phyloP scores from a whole-genome alignment of 2,888 invertebrate species.

The Orthosia incerta region DNA sequence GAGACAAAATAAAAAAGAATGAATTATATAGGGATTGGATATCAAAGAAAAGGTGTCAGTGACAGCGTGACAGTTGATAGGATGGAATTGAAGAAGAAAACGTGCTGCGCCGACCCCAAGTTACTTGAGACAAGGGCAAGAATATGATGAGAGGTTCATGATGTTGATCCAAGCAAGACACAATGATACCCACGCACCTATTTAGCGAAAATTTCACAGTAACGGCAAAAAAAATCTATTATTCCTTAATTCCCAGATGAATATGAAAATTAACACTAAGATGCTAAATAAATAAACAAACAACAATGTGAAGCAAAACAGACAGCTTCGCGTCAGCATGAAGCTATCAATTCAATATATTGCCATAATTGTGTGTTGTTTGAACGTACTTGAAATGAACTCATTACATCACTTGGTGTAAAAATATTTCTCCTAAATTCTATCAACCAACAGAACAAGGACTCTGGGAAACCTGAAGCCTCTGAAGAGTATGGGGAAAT shows the following conservation, averaged over 20 bases:
- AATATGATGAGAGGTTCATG: not conserved
- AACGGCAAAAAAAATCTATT: conserved; percentile 5
- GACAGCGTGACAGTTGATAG: too few relatives aligned
- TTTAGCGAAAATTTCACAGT: not conserved
- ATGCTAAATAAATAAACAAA: conserved; percentile 32
- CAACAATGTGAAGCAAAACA: conserved; percentile 17
- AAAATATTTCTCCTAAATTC: not conserved
- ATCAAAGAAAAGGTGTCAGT: too few relatives aligned
- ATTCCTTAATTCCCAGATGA: conserved; percentile 23
- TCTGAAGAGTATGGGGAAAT: not conserved
- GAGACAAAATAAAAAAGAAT: too few relatives aligned
- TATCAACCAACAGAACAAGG: too few relatives aligned
- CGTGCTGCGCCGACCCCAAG: too few relatives aligned
- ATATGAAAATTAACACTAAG: conserved; percentile 38
- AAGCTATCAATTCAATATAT: not conserved
- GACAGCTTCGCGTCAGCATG: conserved; percentile 14
- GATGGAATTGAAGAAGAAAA: too few relatives aligned
- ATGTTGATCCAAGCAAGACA: not conserved
- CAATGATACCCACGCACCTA: not conserved
- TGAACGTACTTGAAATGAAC: not conserved
- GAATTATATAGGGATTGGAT: too few relatives aligned
- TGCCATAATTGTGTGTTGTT: not conserved
- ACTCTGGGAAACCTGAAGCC: too few relatives aligned
- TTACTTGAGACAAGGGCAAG: too few relatives aligned
- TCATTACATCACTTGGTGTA: not conserved